These are phyloP conservation scores for Hemicentrotus pulcherrimus DNA, from an alignment of 35 echinoderm and acorn worm species.

Conservation along the genomic window DNA sequence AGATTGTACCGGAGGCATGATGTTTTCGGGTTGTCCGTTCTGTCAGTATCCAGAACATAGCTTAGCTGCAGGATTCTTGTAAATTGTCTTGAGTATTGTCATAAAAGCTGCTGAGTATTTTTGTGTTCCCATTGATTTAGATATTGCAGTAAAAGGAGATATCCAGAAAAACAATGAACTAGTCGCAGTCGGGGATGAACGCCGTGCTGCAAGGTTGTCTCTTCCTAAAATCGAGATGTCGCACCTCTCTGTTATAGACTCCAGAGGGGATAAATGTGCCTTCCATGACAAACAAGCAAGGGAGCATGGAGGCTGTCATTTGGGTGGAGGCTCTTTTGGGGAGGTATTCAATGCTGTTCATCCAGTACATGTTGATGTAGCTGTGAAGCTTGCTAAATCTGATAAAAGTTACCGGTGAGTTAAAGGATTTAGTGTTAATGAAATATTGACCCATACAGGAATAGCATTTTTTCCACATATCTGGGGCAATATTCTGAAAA, in stretches of 20 bases:
- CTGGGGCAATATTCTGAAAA: too few species aligned
- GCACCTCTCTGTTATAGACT: neutral
- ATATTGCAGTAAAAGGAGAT: neutral
- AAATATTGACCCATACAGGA: too few species aligned
- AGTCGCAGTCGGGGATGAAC: neutral
- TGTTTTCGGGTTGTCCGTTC: too few species aligned
- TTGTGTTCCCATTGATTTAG: neutral
- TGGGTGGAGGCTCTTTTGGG: too few species aligned
- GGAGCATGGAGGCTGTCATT: neutral
- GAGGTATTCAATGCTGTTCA: neutral
- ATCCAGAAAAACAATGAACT: too few species aligned
- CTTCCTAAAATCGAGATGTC: neutral
- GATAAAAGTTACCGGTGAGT: neutral
- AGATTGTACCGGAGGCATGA: too few species aligned
- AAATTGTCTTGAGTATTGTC: too few species aligned
- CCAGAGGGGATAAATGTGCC: neutral
- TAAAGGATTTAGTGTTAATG: too few species aligned
- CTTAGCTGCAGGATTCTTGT: too few species aligned
- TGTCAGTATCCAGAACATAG: too few species aligned
- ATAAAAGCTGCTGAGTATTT: too few species aligned
- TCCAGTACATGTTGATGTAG: neutral
- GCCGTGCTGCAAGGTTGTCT: neutral
- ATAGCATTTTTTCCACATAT: too few species aligned
- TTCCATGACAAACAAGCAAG: neutral
- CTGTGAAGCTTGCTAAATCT: constrained; percentile 1